Conservation (phyloP, 2,888 invertebrate species). For the Trichogramma evanescens region DNA sequence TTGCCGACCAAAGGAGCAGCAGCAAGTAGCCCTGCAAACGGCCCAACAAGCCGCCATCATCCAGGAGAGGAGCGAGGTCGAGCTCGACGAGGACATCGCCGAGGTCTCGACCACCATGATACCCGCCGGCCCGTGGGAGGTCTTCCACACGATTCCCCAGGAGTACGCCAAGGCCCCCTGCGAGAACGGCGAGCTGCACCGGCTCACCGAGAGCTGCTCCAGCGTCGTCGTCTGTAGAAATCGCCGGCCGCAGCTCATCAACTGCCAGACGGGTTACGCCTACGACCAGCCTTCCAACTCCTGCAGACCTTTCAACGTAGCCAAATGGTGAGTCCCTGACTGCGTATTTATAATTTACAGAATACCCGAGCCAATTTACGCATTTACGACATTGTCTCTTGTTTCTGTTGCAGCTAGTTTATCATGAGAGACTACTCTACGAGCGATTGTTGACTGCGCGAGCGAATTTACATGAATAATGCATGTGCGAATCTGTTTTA, state of each 20-base stretch:
- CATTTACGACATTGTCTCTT: background rate
- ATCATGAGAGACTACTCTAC: no score
- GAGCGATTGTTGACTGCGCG: no score
- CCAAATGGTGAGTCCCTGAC: conserved; percentile 33
- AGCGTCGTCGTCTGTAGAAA: conserved; percentile 37
- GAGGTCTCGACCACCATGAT: conserved; percentile 22
- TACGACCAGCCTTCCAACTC: conserved; percentile 37
- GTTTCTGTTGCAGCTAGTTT: conserved; percentile 11
- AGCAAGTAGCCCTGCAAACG: background rate
- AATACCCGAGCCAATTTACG: background rate
- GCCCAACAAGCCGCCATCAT: background rate
- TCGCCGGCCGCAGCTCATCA: conserved; percentile 32
- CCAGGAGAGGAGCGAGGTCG: background rate
- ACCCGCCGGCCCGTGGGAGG: conserved; percentile 30
- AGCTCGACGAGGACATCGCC: conserved; percentile 5
- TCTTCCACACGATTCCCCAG: conserved; percentile 31
- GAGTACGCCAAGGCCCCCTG: conserved; percentile 32
- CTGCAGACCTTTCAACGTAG: conserved; percentile 33
- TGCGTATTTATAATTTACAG: background rate
- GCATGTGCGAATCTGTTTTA: no score
- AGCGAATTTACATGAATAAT: no score
- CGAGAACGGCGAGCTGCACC: conserved; percentile 34
- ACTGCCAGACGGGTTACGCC: conserved; percentile 31
- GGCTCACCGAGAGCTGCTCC: conserved; percentile 35
- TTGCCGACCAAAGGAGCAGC: background rate